Percentiles rank a stretch among this genome's conserved stretches.
These are phyloP conservation scores for Plagodis pulveraria DNA, from an alignment of 2,888 invertebrate species.

Conservation along the genomic window DNA sequence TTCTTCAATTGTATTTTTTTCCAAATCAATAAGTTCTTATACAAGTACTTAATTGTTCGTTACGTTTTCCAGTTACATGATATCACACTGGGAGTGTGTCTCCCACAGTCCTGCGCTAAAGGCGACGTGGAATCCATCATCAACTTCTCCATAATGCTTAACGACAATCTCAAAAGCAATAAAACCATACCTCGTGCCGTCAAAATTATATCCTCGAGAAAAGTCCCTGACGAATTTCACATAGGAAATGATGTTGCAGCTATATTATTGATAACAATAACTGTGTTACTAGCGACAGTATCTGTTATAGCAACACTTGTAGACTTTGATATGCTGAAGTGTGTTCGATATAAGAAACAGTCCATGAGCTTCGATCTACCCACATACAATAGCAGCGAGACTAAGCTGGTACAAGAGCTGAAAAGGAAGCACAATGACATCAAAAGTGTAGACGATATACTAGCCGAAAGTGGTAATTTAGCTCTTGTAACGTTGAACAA, in stretches of 20 bases:
- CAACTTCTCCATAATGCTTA: constrained; percentile 76
- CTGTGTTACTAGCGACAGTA: constrained; percentile 56
- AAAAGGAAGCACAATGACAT: constrained; percentile 44
- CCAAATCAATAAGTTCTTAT: no score
- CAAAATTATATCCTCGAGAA: constrained; percentile 59
- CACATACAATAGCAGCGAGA: constrained; percentile 58
- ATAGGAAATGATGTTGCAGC: constrained; percentile 60
- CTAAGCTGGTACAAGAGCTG: constrained; percentile 41
- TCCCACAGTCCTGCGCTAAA: constrained; percentile 73
- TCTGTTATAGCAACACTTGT: constrained; percentile 72
- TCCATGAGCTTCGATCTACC: constrained; percentile 70
- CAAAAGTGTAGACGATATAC: constrained; percentile 46
- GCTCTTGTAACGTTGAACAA: constrained; percentile 62
- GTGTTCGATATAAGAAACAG: constrained; percentile 51
- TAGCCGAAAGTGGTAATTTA: constrained; percentile 54
- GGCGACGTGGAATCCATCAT: constrained; percentile 75
- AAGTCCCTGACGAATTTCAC: constrained; percentile 55
- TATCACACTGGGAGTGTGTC: constrained; percentile 72
- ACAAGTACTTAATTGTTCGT: no score
- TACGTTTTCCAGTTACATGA: constrained; percentile 63
- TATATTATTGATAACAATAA: constrained; percentile 57
- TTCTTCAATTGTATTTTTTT: no score
- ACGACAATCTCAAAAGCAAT: constrained; percentile 68
- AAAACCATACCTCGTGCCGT: constrained; percentile 63
- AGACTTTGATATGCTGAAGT: constrained; percentile 68